Percentiles rank a stretch among this genome's conserved stretches.
Conservation (phyloP, 2,113 vertebrate species). For the Axis porcinus region DNA sequence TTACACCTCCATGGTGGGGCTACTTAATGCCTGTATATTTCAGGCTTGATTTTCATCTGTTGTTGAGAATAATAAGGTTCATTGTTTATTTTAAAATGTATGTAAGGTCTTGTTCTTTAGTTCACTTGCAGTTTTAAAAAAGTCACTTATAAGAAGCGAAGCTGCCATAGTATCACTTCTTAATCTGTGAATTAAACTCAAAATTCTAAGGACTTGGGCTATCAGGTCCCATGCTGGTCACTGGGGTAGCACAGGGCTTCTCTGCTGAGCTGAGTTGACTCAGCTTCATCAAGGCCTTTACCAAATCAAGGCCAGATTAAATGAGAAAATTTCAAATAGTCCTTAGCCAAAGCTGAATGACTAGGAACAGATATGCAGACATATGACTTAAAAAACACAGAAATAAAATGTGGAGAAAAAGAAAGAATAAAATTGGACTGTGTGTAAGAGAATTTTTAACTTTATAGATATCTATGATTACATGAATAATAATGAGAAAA, state of each 20-base stretch:
- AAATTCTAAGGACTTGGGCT: not conserved
- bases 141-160: slow-evolving; percentile 39
- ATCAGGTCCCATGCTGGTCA: no score
- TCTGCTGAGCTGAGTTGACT: not conserved
- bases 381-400: not conserved
- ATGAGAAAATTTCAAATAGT: not conserved
- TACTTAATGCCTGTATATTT: not conserved
- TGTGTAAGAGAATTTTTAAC: not conserved
- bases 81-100: not conserved
- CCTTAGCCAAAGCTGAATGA: not conserved
- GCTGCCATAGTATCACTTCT: slow-evolving; percentile 15
- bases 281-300: not conserved
- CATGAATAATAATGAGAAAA: not conserved
- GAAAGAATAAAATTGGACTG: not conserved
- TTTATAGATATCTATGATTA: not conserved
- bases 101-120: not conserved
- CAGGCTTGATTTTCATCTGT: not conserved
- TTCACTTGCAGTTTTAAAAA: slow-evolving; percentile 16
- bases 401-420: not conserved
- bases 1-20: not conserved
- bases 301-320: not conserved
- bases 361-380: not conserved
- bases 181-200: not conserved
- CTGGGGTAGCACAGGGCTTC: not conserved
- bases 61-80: slow-evolving; percentile 17